These are phyloP conservation scores for Sinocyclocheilus anophthalmus DNA, from an alignment of 2,113 vertebrate genomes.

Conservation along the genomic window DNA sequence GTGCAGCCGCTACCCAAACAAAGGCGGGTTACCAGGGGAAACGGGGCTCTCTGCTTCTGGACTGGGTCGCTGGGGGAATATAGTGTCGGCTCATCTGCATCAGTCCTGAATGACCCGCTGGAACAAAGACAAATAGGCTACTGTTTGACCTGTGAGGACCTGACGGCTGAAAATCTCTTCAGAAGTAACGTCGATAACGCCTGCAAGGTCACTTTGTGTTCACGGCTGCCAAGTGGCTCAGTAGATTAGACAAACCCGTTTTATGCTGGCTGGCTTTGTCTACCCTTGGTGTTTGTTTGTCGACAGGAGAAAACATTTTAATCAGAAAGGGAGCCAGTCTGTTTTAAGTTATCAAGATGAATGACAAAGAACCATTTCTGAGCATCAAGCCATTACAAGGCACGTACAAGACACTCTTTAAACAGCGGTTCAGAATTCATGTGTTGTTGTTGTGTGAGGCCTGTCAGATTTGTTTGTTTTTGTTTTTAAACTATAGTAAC, in stretches of 20 bases:
- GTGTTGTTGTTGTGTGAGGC: not conserved
- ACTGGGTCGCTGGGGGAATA: not conserved
- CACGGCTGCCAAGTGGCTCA: constrained; percentile 28
- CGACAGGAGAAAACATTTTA: not conserved
- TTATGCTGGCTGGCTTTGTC: constrained; percentile 20
- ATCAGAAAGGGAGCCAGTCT: not conserved
- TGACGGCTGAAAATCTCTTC: constrained; percentile 6
- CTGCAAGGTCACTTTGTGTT: constrained; percentile 27
- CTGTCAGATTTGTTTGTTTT: not conserved
- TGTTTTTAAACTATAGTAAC: too few relatives aligned
- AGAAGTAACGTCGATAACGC: not conserved
- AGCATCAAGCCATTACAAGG: not conserved
- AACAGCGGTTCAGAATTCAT: not conserved
- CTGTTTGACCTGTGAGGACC: constrained; percentile 5
- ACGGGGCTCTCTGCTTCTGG: not conserved
- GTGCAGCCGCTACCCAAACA: constrained; percentile 20
- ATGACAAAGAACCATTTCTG: not conserved
- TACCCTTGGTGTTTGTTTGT: constrained; percentile 8
- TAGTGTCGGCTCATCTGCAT: constrained; percentile 49
- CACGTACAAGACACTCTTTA: not conserved
- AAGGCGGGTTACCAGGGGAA: constrained; percentile 24
- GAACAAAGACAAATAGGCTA: constrained; percentile 64
- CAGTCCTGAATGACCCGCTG: constrained; percentile 63
- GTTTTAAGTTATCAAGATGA: not conserved
- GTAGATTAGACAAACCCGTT: constrained; percentile 28